A percentile compares a stretch with the other conserved stretches of the same genome.
Evolutionary conservation across 2,797 vertebrate species (phyloP).

Genomic region (Pampus argenteus): DNA sequence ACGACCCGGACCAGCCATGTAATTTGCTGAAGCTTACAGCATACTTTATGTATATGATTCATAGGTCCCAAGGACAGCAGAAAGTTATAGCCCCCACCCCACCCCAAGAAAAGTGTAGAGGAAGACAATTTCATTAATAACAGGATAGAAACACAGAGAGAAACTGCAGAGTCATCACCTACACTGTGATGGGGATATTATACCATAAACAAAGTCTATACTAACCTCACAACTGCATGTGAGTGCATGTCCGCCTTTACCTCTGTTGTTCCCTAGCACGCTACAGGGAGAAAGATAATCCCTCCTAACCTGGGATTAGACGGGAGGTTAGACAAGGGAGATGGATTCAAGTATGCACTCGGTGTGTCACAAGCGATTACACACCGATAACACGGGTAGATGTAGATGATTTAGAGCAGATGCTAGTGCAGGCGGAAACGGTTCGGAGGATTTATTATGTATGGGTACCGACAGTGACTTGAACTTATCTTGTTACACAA

Average conservation of each 20-base stretch:
- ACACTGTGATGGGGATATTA: conserved; percentile 52
- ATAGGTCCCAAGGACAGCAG: conserved; percentile 48
- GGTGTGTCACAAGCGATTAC: conserved; percentile 68
- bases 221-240: conserved; percentile 60
- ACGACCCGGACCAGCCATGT: conserved; percentile 46
- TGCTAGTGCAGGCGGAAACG: conserved; percentile 34
- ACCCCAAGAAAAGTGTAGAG: conserved; percentile 44
- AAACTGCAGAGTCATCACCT: conserved; percentile 70
- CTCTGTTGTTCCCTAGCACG: conserved; percentile 50
- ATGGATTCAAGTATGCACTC: conserved; percentile 61
- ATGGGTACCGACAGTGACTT: conserved; percentile 35
- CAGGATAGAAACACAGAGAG: conserved; percentile 63
- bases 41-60: conserved; percentile 46
- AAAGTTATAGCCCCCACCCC: conserved; percentile 41
- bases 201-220: conserved; percentile 46
- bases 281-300: conserved; percentile 70
- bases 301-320: conserved; percentile 69
- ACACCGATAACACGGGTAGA: conserved; percentile 45
- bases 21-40: conserved; percentile 55
- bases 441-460: conserved; percentile 49
- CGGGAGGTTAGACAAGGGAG: conserved; percentile 38
- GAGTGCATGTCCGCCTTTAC: conserved; percentile 56
- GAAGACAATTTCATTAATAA: conserved; percentile 78
- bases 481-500: conserved; percentile 52
- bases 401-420: conserved; percentile 42